These are phyloP conservation scores for Cecidostiba fungosa DNA, from an alignment of 2,888 invertebrate species.

Conservation along the genomic window DNA sequence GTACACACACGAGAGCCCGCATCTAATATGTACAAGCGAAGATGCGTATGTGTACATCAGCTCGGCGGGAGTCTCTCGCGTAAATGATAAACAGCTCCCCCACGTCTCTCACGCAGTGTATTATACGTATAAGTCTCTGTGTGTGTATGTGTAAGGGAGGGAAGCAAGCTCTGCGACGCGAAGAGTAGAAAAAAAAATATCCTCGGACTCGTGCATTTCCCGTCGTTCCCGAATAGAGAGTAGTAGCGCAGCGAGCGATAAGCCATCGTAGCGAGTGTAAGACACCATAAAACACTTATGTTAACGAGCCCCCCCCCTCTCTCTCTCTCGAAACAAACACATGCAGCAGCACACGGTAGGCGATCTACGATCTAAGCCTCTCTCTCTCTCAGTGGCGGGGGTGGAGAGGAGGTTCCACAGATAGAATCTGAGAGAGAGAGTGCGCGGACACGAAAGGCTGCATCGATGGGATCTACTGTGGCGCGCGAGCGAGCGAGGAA, in stretches of 20 bases:
- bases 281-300: conserved; percentile 64
- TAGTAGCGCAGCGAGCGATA: conserved; percentile 48
- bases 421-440: conserved; percentile 44
- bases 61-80: conserved; percentile 48
- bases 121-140: not conserved
- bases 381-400: conserved; percentile 6
- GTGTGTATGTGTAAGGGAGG: not conserved
- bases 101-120: not conserved
- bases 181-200: conserved; percentile 2
- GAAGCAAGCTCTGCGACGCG: not conserved
- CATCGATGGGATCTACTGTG: conserved; percentile 43
- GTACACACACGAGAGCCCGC: not conserved
- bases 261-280: conserved; percentile 61
- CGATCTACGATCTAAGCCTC: conserved; percentile 48
- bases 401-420: not conserved
- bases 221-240: conserved; percentile 56
- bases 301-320: conserved; percentile 51
- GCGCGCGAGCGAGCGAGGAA: conserved; percentile 56
- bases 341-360: conserved; percentile 14
- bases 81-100: conserved; percentile 61
- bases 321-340: conserved; percentile 47
- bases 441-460: conserved; percentile 25
- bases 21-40: conserved; percentile 4
- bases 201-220: conserved; percentile 48
- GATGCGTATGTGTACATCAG: not conserved